Evolutionary conservation across 37 sponge, comb jelly and placozoan genomes (phyloP).

Genomic region (Tethya wilhelma): DNA sequence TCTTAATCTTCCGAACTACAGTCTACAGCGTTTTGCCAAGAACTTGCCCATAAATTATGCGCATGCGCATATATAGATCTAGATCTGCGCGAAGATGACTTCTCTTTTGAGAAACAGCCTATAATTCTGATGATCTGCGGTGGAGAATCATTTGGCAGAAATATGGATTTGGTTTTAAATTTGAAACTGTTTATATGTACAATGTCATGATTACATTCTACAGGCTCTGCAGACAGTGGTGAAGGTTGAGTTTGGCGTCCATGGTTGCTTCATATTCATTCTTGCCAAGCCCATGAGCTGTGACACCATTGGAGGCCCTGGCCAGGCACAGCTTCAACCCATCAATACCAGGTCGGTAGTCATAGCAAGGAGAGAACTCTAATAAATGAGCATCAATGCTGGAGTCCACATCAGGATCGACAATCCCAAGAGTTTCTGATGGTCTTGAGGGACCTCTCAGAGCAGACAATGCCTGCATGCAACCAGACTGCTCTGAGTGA

Average conservation of each 20-base stretch:
- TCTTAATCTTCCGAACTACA: too few species aligned
- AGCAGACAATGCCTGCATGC: not conserved
- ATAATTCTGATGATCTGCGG: too few species aligned
- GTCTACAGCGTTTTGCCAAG: too few species aligned
- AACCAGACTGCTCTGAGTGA: not conserved
- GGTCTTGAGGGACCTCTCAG: not conserved
- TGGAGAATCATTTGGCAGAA: too few species aligned
- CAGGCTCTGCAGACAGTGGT: not conserved
- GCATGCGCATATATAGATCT: too few species aligned
- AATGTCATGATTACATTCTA: not conserved
- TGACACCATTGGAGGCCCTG: not conserved
- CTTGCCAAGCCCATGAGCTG: slow-evolving; percentile 21
- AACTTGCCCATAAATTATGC: too few species aligned
- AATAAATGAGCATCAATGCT: not conserved
- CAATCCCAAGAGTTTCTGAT: not conserved
- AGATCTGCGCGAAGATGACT: too few species aligned
- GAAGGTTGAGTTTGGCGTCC: slow-evolving; percentile 7
- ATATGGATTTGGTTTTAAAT: too few species aligned
- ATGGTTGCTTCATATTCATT: slow-evolving; percentile 1
- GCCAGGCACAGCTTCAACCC: slow-evolving; percentile 18
- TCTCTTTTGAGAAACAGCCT: too few species aligned
- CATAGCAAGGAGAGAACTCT: not conserved
- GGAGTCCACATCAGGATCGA: not conserved
- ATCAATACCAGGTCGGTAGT: not conserved
- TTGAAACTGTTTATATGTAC: too few species aligned